Base-by-base conservation (phyloP, 2,113 vertebrate genomes). In the Rhombomys opimus region DNA sequence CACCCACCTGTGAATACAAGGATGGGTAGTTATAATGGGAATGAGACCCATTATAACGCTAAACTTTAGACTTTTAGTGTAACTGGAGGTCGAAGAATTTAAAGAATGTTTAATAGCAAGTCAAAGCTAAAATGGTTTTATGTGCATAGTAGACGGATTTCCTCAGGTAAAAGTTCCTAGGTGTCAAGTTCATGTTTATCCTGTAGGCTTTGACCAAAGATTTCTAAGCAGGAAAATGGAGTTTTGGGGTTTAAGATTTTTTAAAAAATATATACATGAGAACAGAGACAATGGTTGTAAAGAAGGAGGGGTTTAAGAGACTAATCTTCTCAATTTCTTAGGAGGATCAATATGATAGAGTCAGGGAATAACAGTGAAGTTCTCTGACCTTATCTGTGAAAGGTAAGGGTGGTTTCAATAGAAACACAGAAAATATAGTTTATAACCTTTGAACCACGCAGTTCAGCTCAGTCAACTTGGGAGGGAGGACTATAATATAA, bases 31-130 rank as follows among this genome's bases (percentile, higher is more conserved):
- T n/a, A n/a, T n/a, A n/a, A n/a, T 63, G n/a, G n/a, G 13, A 59
- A 41, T 41, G 84, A 77, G 38, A 50, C 17, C 38, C 88, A 11
- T 52, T 46, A n/a, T 88, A 46, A 46, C 5, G 88, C 41, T 94
- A 35, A 63, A 41, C 23, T 84, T 89, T 87, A 89, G 10, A 9
- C 30, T 75, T 94, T 92, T 67, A 80, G 72, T 90, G 78, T 41
- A 96, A 41, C 68, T 90, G 5, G 10, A 57, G 32, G 3, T 63
- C 25, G 2, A 96, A 75, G 7, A 70, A 92, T 92, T 95, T 90
- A 65, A 95, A 90, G 32, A 76, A 54, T 59, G 0, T 82, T 92
- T 97, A 87, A 67, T 70, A 75, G 11, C 61, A 93, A 52, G 88
- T 63, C 15, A 87, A 90, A 32, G 10, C 38, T 54, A 61, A 32